phyloP scores from a whole-genome alignment of 2,888 invertebrate genomes.

The Scaptomyza polygonia region DNA sequence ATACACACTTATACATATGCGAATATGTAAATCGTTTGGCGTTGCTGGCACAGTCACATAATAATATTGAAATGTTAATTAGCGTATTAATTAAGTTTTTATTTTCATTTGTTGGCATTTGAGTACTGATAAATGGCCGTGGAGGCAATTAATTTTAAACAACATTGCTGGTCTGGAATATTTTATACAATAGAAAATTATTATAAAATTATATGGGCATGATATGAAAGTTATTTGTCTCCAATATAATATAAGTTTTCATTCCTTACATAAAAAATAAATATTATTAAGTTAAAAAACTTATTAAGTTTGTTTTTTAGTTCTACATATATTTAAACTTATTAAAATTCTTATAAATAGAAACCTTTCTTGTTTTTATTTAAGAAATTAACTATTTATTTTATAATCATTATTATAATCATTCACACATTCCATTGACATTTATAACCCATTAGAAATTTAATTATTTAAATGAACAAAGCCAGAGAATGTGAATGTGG shows the following conservation, averaged over 20 bases:
- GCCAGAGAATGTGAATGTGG: slow-evolving; percentile 26
- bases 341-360: too few species aligned
- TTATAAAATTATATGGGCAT: not conserved
- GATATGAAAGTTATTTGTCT: not conserved
- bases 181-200: not conserved
- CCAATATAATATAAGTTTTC: too few species aligned
- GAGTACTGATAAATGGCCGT: slow-evolving; percentile 27
- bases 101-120: slow-evolving; percentile 45
- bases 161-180: not conserved
- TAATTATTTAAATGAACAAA: slow-evolving; percentile 67
- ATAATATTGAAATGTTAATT: slow-evolving; percentile 76
- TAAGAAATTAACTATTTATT: not conserved
- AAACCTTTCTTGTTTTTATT: not conserved
- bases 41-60: slow-evolving; percentile 62
- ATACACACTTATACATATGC: slow-evolving; percentile 14
- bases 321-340: too few species aligned
- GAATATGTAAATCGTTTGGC: slow-evolving; percentile 59
- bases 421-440: slow-evolving; percentile 9
- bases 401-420: not conserved
- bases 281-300: too few species aligned
- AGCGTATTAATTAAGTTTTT: slow-evolving; percentile 73
- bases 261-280: too few species aligned
- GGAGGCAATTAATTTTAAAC: slow-evolving; percentile 32
- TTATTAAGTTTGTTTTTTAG: too few species aligned
- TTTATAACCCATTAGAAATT: slow-evolving; percentile 45